Base-by-base conservation (phyloP, 2,797 vertebrate genomes). In the Poecilia wingei region DNA sequence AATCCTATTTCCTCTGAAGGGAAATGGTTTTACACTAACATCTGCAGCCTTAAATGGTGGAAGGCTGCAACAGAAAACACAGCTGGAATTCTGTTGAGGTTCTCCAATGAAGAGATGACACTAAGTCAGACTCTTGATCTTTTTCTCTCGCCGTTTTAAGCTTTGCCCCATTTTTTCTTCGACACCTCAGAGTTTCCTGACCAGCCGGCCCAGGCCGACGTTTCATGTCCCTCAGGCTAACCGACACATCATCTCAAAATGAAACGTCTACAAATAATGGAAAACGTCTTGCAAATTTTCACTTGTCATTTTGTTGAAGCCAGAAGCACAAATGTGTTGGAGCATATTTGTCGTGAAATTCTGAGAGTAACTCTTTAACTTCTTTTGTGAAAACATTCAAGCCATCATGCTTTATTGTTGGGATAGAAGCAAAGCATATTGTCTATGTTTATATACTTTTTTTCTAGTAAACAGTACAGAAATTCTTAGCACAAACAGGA, bases 361-460 rank as follows among this genome's bases (percentile, higher is more conserved):
- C 82, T 88, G 79, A 82, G 77, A 86, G 74, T 81, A 89, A 88
- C 86, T 87, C 82, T 82, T 90, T 82, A 89, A 86, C 84, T 74
- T 90, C 84, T 88, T 85, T 72, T 89, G 83, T 92, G 92, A 93
- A 92, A 95, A 93, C 91, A 92, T 90, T 87, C 89, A 96, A 94
- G 95, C 96, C 96, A 94, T 97, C 94, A 96, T 95, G 95, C 96
- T 96, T 96, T 97, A 95, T 95, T 96, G 95, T 89, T 81, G 93
- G 93, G 94, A 93, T 96, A 94, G 96, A 94, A 90, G 94, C 93
- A 95, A 95, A 95, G 82, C 87, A 90, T 90, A 45, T 88, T 90
- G 92, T 94, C 94, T 95, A 90, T 95, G 93, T 96, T 94, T n/a
- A 31, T 95, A 89, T 96, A 95, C 96, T 94, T 88, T 91, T 59